Evolutionary conservation across 1,140 invertebrate genomes (phyloP).

Genomic region (Penaeus indicus): DNA sequence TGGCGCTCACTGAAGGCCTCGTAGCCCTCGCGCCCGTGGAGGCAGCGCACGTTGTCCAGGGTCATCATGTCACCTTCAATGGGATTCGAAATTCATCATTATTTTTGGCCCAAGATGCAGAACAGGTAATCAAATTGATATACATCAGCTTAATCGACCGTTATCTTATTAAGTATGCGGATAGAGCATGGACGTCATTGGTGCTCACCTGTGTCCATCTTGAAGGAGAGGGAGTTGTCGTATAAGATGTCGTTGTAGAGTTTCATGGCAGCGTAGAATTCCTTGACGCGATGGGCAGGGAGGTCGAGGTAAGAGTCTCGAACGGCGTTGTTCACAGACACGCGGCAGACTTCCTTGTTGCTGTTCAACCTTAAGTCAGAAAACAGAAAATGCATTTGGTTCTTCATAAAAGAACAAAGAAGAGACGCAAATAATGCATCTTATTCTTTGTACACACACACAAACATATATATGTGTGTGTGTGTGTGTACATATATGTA

Average conservation of each 20-base stretch:
- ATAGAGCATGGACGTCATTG: background rate
- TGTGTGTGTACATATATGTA: no score
- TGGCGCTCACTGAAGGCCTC: no score
- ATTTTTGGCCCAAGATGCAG: no score
- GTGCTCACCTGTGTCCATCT: slow-evolving; percentile 74
- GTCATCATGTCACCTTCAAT: slow-evolving; percentile 71
- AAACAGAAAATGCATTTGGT: slow-evolving; percentile 7
- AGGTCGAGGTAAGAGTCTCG: slow-evolving; percentile 77
- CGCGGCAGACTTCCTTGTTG: slow-evolving; percentile 73
- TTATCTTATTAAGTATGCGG: no score
- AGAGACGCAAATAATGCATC: background rate
- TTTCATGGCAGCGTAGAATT: slow-evolving; percentile 77
- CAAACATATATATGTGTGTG: no score
- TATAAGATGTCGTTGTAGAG: slow-evolving; percentile 71
- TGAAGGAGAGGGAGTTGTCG: slow-evolving; percentile 75
- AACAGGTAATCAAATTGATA: no score
- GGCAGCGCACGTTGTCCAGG: slow-evolving; percentile 71
- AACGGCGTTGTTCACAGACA: slow-evolving; percentile 79
- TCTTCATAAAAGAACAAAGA: background rate
- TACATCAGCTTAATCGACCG: no score
- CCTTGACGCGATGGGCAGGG: slow-evolving; percentile 73
- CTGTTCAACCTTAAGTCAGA: slow-evolving; percentile 71
- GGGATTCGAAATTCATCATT: background rate
- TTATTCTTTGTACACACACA: background rate
- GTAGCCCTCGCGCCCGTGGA: slow-evolving; percentile 78